Evolutionary conservation across 2,797 vertebrate species (phyloP).

Genomic region (Neomorphus geoffroyi): DNA sequence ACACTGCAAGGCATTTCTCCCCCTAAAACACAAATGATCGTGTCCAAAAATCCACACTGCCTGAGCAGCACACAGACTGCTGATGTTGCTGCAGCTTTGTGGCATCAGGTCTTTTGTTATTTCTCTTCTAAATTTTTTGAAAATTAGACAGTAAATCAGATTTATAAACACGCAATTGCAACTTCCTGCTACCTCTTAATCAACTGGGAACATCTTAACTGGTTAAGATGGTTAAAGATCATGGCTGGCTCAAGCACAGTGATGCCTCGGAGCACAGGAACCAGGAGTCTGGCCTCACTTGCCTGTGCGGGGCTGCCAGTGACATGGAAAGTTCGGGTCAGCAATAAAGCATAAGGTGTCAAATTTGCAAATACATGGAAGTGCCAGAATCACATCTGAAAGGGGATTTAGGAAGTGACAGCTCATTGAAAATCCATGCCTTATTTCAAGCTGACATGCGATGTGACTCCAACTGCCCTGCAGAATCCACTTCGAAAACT

Average conservation of each 20-base stretch:
- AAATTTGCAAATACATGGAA: not conserved
- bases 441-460: fast-evolving
- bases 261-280: not conserved
- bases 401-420: not conserved
- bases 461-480: not conserved
- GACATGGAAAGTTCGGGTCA: not conserved
- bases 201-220: not conserved
- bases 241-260: not conserved
- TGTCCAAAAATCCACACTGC: no score
- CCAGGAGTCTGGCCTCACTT: not conserved
- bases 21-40: no score
- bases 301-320: not conserved
- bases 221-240: not conserved
- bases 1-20: not conserved
- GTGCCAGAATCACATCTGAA: not conserved
- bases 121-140: not conserved
- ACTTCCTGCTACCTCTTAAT: not conserved
- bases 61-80: no score
- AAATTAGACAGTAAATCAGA: not conserved
- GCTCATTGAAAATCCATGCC: not conserved
- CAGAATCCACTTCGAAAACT: slow-evolving; percentile 37
- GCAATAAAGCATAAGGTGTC: not conserved
- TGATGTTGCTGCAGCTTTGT: not conserved
- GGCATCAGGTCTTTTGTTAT: not conserved
- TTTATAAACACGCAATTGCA: not conserved